phyloP scores from a whole-genome alignment of 2,888 invertebrate genomes.

The Spatulosminthurus flaviceps region DNA sequence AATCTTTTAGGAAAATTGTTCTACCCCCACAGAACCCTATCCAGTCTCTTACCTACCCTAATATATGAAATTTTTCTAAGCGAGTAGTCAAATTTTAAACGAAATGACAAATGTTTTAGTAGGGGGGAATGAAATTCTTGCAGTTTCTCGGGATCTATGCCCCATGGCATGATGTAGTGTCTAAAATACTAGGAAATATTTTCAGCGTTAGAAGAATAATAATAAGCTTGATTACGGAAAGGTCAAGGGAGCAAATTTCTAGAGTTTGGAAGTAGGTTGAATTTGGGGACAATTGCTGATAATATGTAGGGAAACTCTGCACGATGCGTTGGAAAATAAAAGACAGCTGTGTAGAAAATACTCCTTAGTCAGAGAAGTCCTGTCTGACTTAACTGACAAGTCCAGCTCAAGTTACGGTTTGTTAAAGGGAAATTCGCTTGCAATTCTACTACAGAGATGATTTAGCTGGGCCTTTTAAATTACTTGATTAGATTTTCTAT shows the following conservation, averaged over 20 bases:
- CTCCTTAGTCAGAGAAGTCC: not conserved
- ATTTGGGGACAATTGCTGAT: not conserved
- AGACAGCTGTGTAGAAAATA: not conserved
- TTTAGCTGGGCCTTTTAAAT: constrained; percentile 11
- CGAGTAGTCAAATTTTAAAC: not conserved
- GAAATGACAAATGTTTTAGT: too few species aligned
- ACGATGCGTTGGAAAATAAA: too few species aligned
- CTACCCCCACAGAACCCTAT: not conserved
- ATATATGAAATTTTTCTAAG: not conserved
- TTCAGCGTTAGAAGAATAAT: too few species aligned
- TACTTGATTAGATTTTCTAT: constrained; percentile 24
- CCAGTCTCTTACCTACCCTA: constrained; percentile 10
- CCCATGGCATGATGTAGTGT: too few species aligned
- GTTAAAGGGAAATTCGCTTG: not conserved
- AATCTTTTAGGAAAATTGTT: constrained; percentile 23
- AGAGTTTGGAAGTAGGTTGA: not conserved
- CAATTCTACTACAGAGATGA: constrained; percentile 16
- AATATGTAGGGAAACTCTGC: not conserved
- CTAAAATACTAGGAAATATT: too few species aligned
- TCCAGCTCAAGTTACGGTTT: not conserved
- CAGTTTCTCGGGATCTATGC: too few species aligned
- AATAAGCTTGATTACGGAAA: not conserved
- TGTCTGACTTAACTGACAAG: not conserved
- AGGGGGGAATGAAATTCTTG: too few species aligned
- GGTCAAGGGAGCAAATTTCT: not conserved